These are phyloP conservation scores for Emberiza fucata DNA, from an alignment of 2,113 vertebrate genomes.

Conservation along the genomic window DNA sequence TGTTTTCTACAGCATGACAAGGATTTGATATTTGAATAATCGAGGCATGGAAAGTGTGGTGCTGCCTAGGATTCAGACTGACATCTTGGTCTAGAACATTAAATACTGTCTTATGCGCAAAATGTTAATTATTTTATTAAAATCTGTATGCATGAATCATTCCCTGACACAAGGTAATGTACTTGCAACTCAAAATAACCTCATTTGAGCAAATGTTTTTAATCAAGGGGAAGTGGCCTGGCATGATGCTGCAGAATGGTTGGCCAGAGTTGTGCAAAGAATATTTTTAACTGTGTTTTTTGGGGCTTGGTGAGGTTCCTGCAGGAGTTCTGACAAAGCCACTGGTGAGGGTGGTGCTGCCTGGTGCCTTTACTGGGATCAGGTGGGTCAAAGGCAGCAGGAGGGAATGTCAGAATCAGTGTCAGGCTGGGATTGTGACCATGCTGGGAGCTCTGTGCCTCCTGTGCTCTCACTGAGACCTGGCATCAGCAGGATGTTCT, in stretches of 20 bases:
- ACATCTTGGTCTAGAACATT: not conserved
- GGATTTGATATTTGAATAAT: not conserved
- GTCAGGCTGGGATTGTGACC: not conserved
- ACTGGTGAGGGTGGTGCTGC: not conserved
- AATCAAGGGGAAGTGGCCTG: not conserved
- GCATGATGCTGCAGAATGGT: not conserved
- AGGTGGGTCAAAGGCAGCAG: rapidly evolving
- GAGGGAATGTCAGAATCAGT: not conserved
- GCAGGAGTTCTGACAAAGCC: not conserved
- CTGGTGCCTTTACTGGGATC: not conserved
- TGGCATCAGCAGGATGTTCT: not conserved
- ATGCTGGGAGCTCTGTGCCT: not conserved
- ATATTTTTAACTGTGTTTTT: not conserved
- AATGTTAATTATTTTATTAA: not conserved
- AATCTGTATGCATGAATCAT: not conserved
- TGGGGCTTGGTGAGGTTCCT: not conserved
- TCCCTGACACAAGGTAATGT: not conserved
- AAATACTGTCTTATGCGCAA: not conserved
- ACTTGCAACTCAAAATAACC: not conserved
- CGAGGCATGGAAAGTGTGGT: not conserved
- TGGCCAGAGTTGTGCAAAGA: not conserved
- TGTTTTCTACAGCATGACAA: not conserved
- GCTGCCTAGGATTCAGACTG: not conserved
- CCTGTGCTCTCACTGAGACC: not conserved
- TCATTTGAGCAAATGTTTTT: not conserved